A percentile compares a stretch with the other conserved stretches of the same genome.
phyloP scores from a whole-genome alignment of 2,888 invertebrate species.

The Dorcus hopei region DNA sequence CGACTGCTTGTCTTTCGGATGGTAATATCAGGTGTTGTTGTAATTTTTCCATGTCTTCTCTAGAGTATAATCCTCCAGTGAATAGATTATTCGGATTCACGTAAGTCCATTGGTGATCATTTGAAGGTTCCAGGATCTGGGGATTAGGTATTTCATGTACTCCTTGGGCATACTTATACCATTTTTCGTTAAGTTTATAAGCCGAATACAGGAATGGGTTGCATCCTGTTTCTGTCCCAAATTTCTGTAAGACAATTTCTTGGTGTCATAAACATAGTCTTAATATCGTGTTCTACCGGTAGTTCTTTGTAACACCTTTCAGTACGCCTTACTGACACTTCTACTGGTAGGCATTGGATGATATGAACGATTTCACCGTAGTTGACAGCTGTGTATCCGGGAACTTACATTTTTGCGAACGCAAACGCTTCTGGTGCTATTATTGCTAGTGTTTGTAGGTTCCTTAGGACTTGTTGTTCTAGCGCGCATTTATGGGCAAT shows the following conservation, averaged over 20 bases:
- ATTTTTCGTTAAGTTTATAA: no score
- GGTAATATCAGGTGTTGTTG: constrained; percentile 5
- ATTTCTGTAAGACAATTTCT: no score
- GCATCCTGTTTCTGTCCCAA: no score
- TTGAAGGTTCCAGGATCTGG: background rate
- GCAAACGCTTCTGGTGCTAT: constrained; percentile 16
- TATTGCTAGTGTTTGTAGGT: constrained; percentile 13
- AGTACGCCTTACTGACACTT: no score
- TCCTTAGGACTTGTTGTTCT: constrained; percentile 14
- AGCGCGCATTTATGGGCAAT: constrained; percentile 10
- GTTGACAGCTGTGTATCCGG: no score
- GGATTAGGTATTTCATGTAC: background rate
- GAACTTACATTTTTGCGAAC: constrained; percentile 14
- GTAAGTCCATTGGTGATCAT: constrained; percentile 1
- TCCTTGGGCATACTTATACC: no score
- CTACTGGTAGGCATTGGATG: constrained; percentile 8
- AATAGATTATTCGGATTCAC: background rate
- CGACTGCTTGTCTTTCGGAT: background rate
- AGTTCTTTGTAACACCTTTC: no score
- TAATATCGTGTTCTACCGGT: no score
- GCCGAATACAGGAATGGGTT: no score
- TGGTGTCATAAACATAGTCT: no score
- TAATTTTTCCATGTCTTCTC: constrained; percentile 2
- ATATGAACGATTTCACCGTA: constrained; percentile 20
- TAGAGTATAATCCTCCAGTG: background rate